Evolutionary conservation across 2,888 invertebrate genomes (phyloP).

Genomic region (Apodemia hepburni): DNA sequence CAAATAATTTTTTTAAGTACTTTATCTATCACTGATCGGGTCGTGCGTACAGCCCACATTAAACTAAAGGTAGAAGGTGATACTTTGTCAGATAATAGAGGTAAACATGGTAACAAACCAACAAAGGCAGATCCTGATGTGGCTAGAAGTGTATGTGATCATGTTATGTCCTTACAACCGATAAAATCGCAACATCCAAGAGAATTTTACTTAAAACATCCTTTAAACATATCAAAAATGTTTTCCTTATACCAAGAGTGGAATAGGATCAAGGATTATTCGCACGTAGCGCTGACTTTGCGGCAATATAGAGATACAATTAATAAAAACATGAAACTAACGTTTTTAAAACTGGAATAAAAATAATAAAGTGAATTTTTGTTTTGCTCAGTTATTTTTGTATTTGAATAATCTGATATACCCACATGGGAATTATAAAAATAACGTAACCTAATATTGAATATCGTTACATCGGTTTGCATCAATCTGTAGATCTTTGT

Average conservation of each 20-base stretch:
- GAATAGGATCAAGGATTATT: neutral
- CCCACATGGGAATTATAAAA: neutral
- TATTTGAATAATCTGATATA: neutral
- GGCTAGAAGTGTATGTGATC: neutral
- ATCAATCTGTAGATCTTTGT: no score
- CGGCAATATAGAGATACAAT: neutral
- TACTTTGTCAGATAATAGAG: neutral
- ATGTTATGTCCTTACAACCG: neutral
- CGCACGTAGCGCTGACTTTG: neutral
- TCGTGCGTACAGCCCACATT: neutral
- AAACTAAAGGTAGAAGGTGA: neutral
- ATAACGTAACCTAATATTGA: no score
- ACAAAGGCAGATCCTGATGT: neutral
- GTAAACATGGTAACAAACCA: neutral
- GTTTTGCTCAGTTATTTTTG: neutral
- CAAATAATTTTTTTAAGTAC: neutral
- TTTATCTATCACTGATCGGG: neutral
- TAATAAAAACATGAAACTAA: neutral
- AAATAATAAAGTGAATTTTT: neutral
- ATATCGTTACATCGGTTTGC: no score
- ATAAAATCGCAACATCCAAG: neutral
- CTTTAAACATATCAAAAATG: neutral
- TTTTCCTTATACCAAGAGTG: neutral
- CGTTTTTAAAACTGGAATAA: neutral
- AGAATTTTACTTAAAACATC: neutral